A percentile compares a stretch with the other conserved stretches of the same genome.
Conservation (phyloP, 2,888 invertebrate species). For the Morinoia aosen region DNA sequence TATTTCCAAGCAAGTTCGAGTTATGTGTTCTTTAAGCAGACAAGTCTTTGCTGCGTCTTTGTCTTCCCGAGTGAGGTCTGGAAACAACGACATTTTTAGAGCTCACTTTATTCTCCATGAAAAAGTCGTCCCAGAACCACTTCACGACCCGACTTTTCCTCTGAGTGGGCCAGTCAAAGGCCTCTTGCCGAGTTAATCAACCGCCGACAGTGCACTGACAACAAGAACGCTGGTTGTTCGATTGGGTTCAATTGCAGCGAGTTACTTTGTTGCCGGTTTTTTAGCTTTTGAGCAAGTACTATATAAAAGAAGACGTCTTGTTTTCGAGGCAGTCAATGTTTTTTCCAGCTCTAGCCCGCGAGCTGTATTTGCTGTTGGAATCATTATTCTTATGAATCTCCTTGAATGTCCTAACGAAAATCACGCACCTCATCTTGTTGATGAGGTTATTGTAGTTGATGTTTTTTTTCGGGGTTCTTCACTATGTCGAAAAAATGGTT, state of each 20-base stretch:
- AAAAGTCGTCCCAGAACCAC: slow-evolving; percentile 43
- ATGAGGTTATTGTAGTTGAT: not conserved
- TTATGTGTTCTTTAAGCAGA: not conserved
- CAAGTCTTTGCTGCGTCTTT: not conserved
- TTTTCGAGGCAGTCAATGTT: not conserved
- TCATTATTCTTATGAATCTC: not conserved
- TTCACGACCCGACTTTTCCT: slow-evolving; percentile 28
- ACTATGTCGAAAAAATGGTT: not conserved
- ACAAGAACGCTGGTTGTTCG: not conserved
- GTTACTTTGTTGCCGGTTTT: not conserved
- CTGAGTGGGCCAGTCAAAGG: not conserved
- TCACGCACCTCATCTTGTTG: not conserved
- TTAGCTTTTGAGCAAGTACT: not conserved
- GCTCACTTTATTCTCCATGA: slow-evolving; percentile 49
- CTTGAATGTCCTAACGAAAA: not conserved
- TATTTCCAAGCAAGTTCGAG: not conserved
- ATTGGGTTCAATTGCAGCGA: not conserved
- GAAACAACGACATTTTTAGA: slow-evolving; percentile 32
- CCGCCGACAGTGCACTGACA: not conserved
- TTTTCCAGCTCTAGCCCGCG: not conserved
- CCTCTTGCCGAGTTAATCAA: not conserved
- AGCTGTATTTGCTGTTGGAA: not conserved
- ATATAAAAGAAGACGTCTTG: not conserved
- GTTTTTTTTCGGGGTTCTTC: not conserved
- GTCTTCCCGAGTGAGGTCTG: not conserved